Evolutionary conservation across 2,113 vertebrate genomes (phyloP), one percentile per base, ranked within the genome.

Genomic region (Malurus alboscapulatus): DNA sequence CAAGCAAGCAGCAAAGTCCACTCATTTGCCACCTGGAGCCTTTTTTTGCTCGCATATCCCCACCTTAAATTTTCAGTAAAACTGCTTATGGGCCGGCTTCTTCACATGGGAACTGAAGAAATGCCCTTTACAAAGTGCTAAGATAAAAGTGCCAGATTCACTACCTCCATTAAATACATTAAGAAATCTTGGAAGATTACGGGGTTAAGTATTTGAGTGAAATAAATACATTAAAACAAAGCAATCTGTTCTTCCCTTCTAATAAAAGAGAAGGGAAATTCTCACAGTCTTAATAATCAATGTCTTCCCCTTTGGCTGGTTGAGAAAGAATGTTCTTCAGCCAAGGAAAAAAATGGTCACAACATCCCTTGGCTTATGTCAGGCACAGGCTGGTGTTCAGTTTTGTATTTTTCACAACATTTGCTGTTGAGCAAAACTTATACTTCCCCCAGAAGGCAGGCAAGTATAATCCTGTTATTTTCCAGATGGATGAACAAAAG

Each of bases 401-500:
- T 65, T 82, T 63, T 84, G 30, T 93, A 71, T 76, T 95, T 91
- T 85, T 91, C 74, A 94, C 66, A 94, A 38, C 36, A 86, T 71
- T 96, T 93, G 50, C 63, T n/a, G 17, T 68, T 90, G 81, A 91
- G 57, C 18, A 91, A 94, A 95, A 82, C 66, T 87, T 92, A 87
- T 50, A 84, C 81, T 27, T 88, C 42, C 45, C 87, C 82, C 69
- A 92, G 77, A 95, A 96, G 73, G 93, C 77, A 77, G 74, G 77
- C 87, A 87, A 91, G 69, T 80, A 91, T 89, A 94, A 94, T 95
- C 81, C 84, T 79, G 77, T 94, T 95, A 92, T 95, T 96, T 96
- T 95, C 94, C 94, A 95, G 93, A 91, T 94, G 94, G 84, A 88
- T 91, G 94, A 95, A 94, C 74, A 92, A 91, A 87, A 95, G 81